phyloP scores from a whole-genome alignment of 1,140 invertebrate genomes.

The Lucilia cuprina region DNA sequence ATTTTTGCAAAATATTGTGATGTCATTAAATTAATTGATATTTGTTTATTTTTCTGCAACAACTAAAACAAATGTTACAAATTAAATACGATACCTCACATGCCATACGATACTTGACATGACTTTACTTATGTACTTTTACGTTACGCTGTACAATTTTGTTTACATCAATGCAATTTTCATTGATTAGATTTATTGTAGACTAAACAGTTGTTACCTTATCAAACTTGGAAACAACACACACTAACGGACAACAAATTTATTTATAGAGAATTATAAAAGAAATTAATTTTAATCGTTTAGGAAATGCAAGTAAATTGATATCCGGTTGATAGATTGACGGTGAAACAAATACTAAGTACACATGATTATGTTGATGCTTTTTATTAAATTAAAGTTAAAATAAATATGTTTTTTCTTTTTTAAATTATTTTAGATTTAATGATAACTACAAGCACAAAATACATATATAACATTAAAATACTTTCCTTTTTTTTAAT shows the following conservation, averaged over 20 bases:
- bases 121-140: too few species aligned
- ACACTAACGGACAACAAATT: not conserved
- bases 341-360: not conserved
- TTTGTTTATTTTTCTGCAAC: not conserved
- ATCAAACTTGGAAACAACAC: not conserved
- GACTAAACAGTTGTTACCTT: not conserved
- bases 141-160: conserved; percentile 9
- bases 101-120: too few species aligned
- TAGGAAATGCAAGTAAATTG: conserved; percentile 19
- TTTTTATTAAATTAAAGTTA: too few species aligned
- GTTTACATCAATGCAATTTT: conserved; percentile 12
- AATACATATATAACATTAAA: too few species aligned
- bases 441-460: too few species aligned
- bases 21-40: conserved; percentile 28
- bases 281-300: conserved; percentile 5
- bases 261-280: not conserved
- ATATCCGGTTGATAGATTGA: conserved; percentile 23
- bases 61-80: not conserved
- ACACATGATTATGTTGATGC: not conserved
- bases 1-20: not conserved
- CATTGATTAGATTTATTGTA: conserved; percentile 28
- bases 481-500: not conserved
- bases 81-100: not conserved
- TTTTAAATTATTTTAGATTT: too few species aligned
- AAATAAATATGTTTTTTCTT: too few species aligned